Evolutionary conservation across 1,140 invertebrate species (phyloP), one percentile per base, ranked within the genome.

Genomic region (Marisa cornuarietis): DNA sequence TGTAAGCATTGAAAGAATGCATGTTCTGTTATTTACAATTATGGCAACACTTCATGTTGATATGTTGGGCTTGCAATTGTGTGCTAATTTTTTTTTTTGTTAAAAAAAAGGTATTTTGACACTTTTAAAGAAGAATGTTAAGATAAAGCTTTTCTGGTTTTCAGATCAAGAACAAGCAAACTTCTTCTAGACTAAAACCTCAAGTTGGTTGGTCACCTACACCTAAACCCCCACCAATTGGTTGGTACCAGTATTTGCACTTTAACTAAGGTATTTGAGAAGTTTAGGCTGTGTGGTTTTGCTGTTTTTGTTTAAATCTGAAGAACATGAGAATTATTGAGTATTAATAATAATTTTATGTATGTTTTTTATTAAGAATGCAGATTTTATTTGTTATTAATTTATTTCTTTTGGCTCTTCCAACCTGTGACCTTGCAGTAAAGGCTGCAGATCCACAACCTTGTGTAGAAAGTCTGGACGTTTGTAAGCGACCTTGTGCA

Each of bases 201-300:
- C 63, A 68, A 24, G 65, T 68, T 68, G 26, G 75, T 75, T 20
- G 82, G 77, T 83, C 84, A 9, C 83, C 87, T 22, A 88, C 87
- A 20, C 87, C 87, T 22, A 86, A 88, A 68, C 82, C 83, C 26
- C 87, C 87, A 76, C 81, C 85, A 63, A 76, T 88, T 76, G 85
- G 87, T 88, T 79, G 76, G 82, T 61, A 54, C 13, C 54, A 42
- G 31, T 42, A 42, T 42, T 42, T 42, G 31, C 31, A 42, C 31
- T 42, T 42, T 42, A n/a, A n/a, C n/a, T n/a, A 42, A 42, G 31
- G 31, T 42, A 42, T 42, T 42, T 42, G 31, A 42, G 2, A 42
- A 42, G 31, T 42, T 42, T 42, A 42, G 31, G 31, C 1, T 0
- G 31, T 42, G 31, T 42, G 31, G 31, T 77, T 58, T 58, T 58